phyloP scores from a whole-genome alignment of 1,140 invertebrate genomes.

The Tetramorium parvispinum region DNA sequence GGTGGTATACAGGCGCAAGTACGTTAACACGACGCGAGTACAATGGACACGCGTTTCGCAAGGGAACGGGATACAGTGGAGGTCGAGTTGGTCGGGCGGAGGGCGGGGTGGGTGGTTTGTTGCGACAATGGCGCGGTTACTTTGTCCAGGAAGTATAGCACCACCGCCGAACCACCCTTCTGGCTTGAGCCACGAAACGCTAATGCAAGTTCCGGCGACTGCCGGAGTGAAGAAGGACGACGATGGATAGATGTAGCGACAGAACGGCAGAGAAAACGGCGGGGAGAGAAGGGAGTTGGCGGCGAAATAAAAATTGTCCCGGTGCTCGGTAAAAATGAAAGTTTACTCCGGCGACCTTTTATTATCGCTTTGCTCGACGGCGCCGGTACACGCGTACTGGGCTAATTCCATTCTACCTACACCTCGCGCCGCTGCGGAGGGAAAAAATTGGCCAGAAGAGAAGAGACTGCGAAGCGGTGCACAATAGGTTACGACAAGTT shows the following conservation, averaged over 20 bases:
- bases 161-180: slow-evolving; percentile 58
- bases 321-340: slow-evolving; percentile 49
- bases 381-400: slow-evolving; percentile 53
- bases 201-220: slow-evolving; percentile 76
- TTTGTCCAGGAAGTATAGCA: slow-evolving; percentile 76
- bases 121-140: slow-evolving; percentile 77
- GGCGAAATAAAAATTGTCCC: slow-evolving; percentile 58
- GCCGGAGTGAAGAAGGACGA: slow-evolving; percentile 42
- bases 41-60: slow-evolving; percentile 62
- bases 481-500: slow-evolving; percentile 65
- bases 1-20: slow-evolving; percentile 65
- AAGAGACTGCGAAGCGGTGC: slow-evolving; percentile 2
- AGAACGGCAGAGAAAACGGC: slow-evolving; percentile 21
- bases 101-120: slow-evolving; percentile 65
- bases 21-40: slow-evolving; percentile 68
- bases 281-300: neutral
- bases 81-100: slow-evolving; percentile 31
- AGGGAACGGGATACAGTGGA: neutral
- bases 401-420: slow-evolving; percentile 57
- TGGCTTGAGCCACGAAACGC: slow-evolving; percentile 67
- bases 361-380: slow-evolving; percentile 58
- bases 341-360: slow-evolving; percentile 49
- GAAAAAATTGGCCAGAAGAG: slow-evolving; percentile 33
- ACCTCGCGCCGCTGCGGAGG: neutral
- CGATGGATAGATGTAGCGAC: slow-evolving; percentile 33